Conservation (phyloP, 1,140 invertebrate species). For the Drosophila sp. region DNA sequence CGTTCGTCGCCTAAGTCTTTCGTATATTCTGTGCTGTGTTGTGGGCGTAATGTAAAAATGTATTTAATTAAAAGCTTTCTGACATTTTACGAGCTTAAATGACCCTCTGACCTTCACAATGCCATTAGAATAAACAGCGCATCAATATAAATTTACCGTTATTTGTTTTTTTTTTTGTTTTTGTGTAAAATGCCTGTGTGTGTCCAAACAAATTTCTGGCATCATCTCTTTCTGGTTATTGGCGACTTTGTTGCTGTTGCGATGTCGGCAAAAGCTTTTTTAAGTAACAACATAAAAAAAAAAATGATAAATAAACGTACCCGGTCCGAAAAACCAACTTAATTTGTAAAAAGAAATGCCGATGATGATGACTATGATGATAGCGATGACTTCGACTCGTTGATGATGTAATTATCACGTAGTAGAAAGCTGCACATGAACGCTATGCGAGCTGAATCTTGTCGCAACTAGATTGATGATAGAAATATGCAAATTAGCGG, state of each 20-base stretch:
- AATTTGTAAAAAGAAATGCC: constrained; percentile 57
- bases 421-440: constrained; percentile 62
- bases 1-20: constrained; percentile 54
- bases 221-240: constrained; percentile 15
- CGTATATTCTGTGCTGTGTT: not conserved
- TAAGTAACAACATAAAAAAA: constrained; percentile 35
- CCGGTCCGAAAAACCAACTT: constrained; percentile 45
- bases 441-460: constrained; percentile 3
- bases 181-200: not conserved
- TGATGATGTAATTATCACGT: constrained; percentile 76
- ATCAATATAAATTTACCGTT: constrained; percentile 44
- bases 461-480: constrained; percentile 52
- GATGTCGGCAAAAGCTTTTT: constrained; percentile 58
- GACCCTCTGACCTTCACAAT: constrained; percentile 65
- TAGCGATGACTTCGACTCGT: constrained; percentile 7
- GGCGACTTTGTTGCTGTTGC: constrained; percentile 5
- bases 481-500: constrained; percentile 52
- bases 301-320: constrained; percentile 37
- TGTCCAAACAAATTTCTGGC: not conserved
- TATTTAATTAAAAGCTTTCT: constrained; percentile 37
- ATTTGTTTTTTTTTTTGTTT: too few species aligned
- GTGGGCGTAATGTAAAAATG: constrained; percentile 20
- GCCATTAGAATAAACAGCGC: constrained; percentile 58
- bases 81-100: constrained; percentile 53
- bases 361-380: constrained; percentile 24